Evolutionary conservation across 1,140 invertebrate genomes (phyloP).

Genomic region (Pentalonia nigronervosa): DNA sequence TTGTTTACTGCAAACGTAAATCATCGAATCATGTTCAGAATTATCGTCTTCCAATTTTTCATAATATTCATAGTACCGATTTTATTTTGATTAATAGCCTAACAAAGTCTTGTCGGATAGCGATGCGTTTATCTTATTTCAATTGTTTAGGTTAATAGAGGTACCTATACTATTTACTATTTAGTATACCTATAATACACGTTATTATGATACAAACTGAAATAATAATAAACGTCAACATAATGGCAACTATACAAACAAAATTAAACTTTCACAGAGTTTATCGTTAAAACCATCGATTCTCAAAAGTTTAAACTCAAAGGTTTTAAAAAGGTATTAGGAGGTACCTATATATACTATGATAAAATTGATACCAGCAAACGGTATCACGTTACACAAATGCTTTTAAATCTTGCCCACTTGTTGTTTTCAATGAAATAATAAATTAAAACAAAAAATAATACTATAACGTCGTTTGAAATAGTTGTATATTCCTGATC

Average conservation of each 20-base stretch:
- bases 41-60: neutral
- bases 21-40: neutral
- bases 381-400: neutral
- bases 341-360: neutral
- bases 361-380: neutral
- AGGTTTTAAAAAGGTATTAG: neutral
- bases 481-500: neutral
- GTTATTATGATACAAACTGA: neutral
- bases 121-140: neutral
- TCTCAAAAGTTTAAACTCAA: neutral
- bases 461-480: neutral
- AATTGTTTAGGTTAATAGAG: neutral
- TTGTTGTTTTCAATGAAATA: neutral
- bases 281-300: too few species aligned
- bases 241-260: neutral
- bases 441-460: neutral
- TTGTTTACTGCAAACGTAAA: neutral
- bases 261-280: neutral
- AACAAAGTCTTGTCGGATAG: neutral
- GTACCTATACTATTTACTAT: neutral
- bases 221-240: neutral
- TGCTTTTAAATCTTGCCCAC: neutral
- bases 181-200: neutral
- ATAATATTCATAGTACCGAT: neutral
- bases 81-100: neutral